phyloP scores from a whole-genome alignment of 2,797 vertebrate species.

The Malurus splendens region DNA sequence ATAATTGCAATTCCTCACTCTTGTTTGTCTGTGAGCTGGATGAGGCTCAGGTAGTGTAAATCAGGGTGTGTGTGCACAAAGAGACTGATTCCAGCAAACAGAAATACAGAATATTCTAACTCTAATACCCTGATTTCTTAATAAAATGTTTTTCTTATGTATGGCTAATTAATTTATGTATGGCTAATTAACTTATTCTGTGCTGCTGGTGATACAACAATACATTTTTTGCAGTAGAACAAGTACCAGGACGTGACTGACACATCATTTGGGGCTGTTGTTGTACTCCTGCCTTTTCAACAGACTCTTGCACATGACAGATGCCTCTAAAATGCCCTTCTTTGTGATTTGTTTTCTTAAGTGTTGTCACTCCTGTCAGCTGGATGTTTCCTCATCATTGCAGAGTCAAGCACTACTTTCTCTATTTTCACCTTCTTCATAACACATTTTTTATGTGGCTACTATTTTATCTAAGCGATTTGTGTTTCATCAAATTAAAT shows the following conservation, averaged over 20 bases:
- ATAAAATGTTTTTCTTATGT: not conserved
- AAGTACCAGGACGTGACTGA: not conserved
- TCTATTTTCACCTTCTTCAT: not conserved
- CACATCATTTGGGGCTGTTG: accelerated
- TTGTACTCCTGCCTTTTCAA: not conserved
- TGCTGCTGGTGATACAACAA: not conserved
- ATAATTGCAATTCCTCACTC: not conserved
- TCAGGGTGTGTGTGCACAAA: not conserved
- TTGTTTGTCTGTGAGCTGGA: not conserved
- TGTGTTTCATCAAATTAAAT: not conserved
- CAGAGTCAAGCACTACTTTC: not conserved
- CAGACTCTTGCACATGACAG: not conserved
- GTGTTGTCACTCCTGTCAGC: not conserved
- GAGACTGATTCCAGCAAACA: not conserved
- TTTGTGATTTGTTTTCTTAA: not conserved
- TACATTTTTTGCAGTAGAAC: not conserved
- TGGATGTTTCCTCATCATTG: not conserved
- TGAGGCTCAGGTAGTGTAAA: not conserved
- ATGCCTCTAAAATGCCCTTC: not conserved
- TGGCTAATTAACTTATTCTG: not conserved
- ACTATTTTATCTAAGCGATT: not conserved
- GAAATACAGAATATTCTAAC: not conserved
- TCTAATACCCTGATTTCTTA: not conserved
- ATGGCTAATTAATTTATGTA: not conserved
- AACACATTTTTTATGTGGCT: not conserved